Evolutionary conservation across 92 coral and sea anemone species (phyloP).

Genomic region (Anthopleura xanthogrammica): DNA sequence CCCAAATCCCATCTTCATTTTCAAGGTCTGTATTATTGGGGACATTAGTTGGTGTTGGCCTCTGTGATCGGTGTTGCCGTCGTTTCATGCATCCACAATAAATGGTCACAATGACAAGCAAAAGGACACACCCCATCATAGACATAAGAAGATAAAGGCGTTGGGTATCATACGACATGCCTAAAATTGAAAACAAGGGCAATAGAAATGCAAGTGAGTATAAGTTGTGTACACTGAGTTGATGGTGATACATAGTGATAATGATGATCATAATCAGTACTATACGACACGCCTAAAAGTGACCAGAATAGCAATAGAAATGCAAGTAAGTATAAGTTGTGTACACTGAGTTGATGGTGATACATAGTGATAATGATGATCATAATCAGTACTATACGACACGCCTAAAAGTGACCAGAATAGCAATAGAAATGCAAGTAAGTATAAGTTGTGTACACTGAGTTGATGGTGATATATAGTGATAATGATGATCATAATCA

Average conservation of each 20-base stretch:
- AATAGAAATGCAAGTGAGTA: background rate
- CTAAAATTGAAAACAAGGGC: background rate
- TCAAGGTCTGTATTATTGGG: background rate
- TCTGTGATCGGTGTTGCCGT: background rate
- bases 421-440: background rate
- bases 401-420: background rate
- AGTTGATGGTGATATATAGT: background rate
- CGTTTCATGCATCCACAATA: background rate
- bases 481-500: no score
- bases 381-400: no score
- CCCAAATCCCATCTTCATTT: background rate
- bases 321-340: background rate
- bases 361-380: no score
- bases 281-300: background rate
- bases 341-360: background rate
- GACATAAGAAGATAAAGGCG: background rate
- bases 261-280: no score
- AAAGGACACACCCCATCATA: background rate
- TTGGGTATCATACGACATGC: background rate
- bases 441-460: background rate
- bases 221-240: background rate
- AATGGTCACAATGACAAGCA: background rate
- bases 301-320: background rate
- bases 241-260: background rate
- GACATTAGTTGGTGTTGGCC: background rate